Conservation (phyloP, 2,888 invertebrate species). For the Aleiodes testaceus region DNA sequence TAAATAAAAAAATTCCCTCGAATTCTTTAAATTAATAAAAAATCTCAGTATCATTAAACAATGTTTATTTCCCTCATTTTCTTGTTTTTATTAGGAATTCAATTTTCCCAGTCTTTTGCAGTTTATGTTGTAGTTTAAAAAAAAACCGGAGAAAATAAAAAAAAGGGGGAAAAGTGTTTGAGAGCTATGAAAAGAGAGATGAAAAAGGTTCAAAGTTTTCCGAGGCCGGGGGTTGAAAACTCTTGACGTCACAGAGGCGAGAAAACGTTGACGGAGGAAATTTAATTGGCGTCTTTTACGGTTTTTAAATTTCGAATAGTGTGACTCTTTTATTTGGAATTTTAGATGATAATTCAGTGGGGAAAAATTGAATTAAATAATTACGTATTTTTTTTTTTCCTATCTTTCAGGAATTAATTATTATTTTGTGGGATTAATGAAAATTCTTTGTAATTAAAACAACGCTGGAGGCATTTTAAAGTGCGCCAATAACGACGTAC, state of each 20-base stretch:
- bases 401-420: too few species aligned
- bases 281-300: constrained; percentile 36
- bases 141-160: too few species aligned
- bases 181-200: not conserved
- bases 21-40: too few species aligned
- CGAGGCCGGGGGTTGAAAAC: constrained; percentile 6
- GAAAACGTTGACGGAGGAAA: constrained; percentile 23
- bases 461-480: too few species aligned
- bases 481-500: not conserved
- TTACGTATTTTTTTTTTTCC: too few species aligned
- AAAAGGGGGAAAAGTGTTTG: not conserved
- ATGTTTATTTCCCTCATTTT: too few species aligned
- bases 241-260: constrained; percentile 31
- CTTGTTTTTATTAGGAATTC: constrained; percentile 4
- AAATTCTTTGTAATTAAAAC: too few species aligned
- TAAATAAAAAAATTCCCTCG: too few species aligned
- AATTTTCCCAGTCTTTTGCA: constrained; percentile 1
- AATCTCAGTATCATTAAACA: too few species aligned
- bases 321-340: not conserved
- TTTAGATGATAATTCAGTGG: too few species aligned
- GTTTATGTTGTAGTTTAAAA: constrained; percentile 6
- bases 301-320: not conserved
- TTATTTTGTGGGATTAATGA: too few species aligned
- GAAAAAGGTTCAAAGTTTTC: constrained; percentile 12
- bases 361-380: too few species aligned